These are phyloP conservation scores for Diachasmimorpha longicaudata DNA, from an alignment of 1,140 invertebrate genomes.

Conservation along the genomic window DNA sequence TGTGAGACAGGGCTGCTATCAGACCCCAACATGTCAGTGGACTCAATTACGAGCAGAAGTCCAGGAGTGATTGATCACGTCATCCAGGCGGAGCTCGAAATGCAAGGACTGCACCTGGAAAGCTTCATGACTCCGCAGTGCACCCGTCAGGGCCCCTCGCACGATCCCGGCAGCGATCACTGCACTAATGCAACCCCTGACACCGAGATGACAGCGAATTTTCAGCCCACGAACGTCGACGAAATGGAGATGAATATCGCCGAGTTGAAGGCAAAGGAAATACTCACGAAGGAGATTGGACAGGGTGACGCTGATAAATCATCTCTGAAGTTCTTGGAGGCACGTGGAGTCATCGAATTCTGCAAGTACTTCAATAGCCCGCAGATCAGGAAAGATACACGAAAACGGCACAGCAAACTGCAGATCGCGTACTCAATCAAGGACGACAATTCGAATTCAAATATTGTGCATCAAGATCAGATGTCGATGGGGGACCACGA, in stretches of 20 bases:
- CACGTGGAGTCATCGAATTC: slow-evolving; percentile 14
- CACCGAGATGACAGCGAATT: not conserved
- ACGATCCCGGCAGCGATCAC: not conserved
- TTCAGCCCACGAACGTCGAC: not conserved
- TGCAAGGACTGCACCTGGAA: not conserved
- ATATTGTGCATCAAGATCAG: not conserved
- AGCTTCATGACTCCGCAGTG: not conserved
- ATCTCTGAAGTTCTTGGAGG: slow-evolving; percentile 10
- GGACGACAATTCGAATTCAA: not conserved
- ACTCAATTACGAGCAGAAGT: not conserved
- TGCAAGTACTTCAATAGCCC: not conserved
- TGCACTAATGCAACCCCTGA: not conserved
- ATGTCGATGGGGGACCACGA: not conserved
- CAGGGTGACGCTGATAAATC: slow-evolving; percentile 1
- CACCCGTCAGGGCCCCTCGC: not conserved
- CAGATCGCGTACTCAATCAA: slow-evolving; percentile 19
- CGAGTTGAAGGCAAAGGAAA: not conserved
- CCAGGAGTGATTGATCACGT: not conserved
- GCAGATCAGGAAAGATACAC: slow-evolving; percentile 10
- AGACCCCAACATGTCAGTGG: too few species aligned
- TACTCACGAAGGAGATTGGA: not conserved
- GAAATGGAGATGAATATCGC: not conserved
- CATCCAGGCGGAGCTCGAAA: not conserved
- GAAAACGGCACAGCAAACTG: slow-evolving; percentile 13
- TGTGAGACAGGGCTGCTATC: not conserved